Base-by-base conservation (phyloP, 2,797 vertebrate genomes). In the Pteropus rufus region DNA sequence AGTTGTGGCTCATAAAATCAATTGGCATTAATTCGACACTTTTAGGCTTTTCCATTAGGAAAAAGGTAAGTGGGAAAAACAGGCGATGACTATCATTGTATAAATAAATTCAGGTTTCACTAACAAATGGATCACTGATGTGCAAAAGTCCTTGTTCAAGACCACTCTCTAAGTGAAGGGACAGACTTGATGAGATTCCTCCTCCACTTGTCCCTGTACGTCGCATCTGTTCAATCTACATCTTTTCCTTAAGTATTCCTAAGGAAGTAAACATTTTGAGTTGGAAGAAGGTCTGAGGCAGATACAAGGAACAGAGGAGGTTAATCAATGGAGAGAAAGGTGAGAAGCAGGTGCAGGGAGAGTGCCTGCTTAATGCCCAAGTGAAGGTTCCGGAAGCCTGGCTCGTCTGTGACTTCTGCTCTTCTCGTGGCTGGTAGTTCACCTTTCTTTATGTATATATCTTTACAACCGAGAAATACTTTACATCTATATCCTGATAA, bases 1-100 rank as follows among this genome's bases (percentile, higher is more conserved):
- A 94, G 49, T 76, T 49, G 39, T 90, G 80, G n/a, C 26, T 95
- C 46, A 67, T 75, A 75, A 83, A 92, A 91, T 86, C 93, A 96
- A 89, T 86, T 70, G 64, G 34, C 85, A 94, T 64, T 89, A 69
- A 91, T 52, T 83, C 84, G 84, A 69, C 49, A 92, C 29, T 31
- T 85, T 70, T 58, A 93, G 24, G 6, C 12, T 93, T 91, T 97
- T 82, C 39, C n/a, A 80, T 65, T 36, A 84, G 58, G 49, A 81
- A 79, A 82, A 84, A 9, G 11, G 26, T 29, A 24, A 26, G 29
- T 52, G 1, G 16, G 23, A 76, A n/a, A 62, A 75, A n/a, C 16
- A 86, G 56, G 52, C 31, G 60, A 54, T 87, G 26, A 64, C n/a
- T 79, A 23, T 82, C 52, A 77, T n/a, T 77, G 34, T 65, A 21